Evolutionary conservation across 2,113 vertebrate genomes (phyloP), one percentile per base, ranked within the genome.

Genomic region (Pelmatolapia mariae): DNA sequence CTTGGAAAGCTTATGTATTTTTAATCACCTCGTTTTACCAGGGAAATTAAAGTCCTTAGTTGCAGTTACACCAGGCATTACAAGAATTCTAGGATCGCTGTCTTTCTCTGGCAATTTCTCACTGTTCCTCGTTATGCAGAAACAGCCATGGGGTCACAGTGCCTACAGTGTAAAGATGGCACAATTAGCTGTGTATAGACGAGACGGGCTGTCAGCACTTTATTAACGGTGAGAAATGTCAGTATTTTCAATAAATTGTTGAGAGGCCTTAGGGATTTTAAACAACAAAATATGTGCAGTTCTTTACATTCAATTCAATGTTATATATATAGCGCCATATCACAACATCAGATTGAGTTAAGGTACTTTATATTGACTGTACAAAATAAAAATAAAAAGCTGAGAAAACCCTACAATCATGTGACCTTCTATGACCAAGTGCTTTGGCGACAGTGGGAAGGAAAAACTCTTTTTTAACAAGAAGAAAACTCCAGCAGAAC

Each of bases 21-120:
- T 95, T 94, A 92, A 93, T 93, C 61, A 85, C 84, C 83, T 87
- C 61, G 54, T 86, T 93, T 93, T 86, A 91, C 43, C 4, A 33
- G 63, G 90, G 88, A 94, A 93, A 94, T 94, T 88, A 89, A 92
- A 91, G 86, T 90, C 83, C 79, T 81, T 85, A 24, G 76, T 88
- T 26, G 66, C 66, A 36, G 82, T 89, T 81, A 79, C 59, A 86
- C 31, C 66, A 61, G 45, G 81, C 80, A 63, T 83, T 92, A 71
- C 61, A 89, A 92, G 89, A 83, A 93, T 82, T 84, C 53, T 6
- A 80, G 78, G 50, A 68, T 50, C 18, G 22, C 83, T 61, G 16
- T 78, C 82, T 84, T 68, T 86, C 76, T 85, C 33, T 66, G 31
- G 24, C 50, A 13, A 2, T 86, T 87, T 80, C 52, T 26, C 87